phyloP scores from a whole-genome alignment of 2,113 vertebrate species.

The Bubalus kerabau region DNA sequence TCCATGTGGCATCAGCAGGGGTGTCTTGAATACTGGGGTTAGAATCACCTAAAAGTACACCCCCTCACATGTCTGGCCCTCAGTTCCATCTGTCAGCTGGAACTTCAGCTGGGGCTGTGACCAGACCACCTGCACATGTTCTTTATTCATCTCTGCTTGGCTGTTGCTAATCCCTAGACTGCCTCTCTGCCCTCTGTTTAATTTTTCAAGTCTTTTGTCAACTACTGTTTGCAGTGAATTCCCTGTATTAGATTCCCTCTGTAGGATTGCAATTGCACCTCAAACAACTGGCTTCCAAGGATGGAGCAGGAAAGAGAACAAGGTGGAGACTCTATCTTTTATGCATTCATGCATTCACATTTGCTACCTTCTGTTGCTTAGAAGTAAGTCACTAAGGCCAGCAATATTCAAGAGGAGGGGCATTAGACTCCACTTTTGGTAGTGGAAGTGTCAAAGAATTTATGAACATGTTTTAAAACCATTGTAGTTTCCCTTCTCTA shows the following conservation, averaged over 20 bases:
- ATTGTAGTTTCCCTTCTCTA: not conserved
- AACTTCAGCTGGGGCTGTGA: not conserved
- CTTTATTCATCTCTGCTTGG: not conserved
- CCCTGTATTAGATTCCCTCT: not conserved
- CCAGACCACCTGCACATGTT: not conserved
- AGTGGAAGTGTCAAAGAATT: not conserved
- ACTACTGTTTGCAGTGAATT: not conserved
- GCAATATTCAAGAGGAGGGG: not conserved
- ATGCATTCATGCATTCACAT: not conserved
- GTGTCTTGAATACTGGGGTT: not conserved
- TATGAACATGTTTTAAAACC: not conserved
- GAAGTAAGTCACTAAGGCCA: not conserved
- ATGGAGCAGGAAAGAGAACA: not conserved
- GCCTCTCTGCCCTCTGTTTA: not conserved
- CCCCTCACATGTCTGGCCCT: not conserved
- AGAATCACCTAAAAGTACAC: not conserved
- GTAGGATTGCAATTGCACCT: not conserved
- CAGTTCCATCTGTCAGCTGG: not conserved
- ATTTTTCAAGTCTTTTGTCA: not conserved
- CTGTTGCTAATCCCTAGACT: not conserved
- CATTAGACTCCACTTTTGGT: not conserved
- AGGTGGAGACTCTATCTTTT: not conserved
- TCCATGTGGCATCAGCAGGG: not conserved
- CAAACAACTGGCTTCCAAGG: not conserved
- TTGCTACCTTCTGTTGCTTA: not conserved